phyloP scores from a whole-genome alignment of 23 tunicate species.

The Ascidia mentula region DNA sequence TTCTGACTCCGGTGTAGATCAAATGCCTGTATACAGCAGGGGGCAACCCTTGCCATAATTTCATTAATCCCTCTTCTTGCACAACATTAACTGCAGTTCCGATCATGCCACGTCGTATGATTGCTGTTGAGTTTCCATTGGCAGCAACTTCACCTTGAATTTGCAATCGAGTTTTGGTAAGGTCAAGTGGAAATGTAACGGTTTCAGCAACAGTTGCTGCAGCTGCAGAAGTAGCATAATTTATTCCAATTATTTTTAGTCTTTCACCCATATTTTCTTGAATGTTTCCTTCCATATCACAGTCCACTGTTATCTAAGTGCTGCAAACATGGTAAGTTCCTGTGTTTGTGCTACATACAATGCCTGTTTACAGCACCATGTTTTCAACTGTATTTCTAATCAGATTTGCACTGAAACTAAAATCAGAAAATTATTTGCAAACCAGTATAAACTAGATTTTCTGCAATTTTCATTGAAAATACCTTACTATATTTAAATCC shows the following conservation, averaged over 20 bases:
- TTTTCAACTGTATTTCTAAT: no score
- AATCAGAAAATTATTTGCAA: no score
- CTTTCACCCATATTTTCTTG: slow-evolving; percentile 14
- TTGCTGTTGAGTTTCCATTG: background rate
- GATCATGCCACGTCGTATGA: slow-evolving; percentile 54
- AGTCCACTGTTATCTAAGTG: no score
- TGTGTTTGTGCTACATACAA: no score
- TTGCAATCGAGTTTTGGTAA: slow-evolving; percentile 73
- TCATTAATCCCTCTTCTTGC: slow-evolving; percentile 52
- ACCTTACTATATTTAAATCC: no score
- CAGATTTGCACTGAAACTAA: no score
- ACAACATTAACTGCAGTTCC: slow-evolving; percentile 52
- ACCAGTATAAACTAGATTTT: no score
- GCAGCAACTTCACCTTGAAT: slow-evolving; percentile 68
- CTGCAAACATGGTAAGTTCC: no score
- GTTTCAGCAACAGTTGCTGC: slow-evolving; percentile 76
- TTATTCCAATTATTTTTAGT: slow-evolving; percentile 12
- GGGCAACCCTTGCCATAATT: slow-evolving; percentile 72
- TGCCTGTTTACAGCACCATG: no score
- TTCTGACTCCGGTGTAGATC: slow-evolving; percentile 72
- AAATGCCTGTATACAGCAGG: slow-evolving; percentile 73
- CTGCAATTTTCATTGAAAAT: no score
- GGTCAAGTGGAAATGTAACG: slow-evolving; percentile 69
- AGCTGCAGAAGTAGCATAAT: slow-evolving; percentile 54
- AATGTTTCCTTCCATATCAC: no score